A percentile compares a stretch with the other conserved stretches of the same genome.
Conservation (phyloP, 2,888 invertebrate species). For the Andrena haemorrhoa region DNA sequence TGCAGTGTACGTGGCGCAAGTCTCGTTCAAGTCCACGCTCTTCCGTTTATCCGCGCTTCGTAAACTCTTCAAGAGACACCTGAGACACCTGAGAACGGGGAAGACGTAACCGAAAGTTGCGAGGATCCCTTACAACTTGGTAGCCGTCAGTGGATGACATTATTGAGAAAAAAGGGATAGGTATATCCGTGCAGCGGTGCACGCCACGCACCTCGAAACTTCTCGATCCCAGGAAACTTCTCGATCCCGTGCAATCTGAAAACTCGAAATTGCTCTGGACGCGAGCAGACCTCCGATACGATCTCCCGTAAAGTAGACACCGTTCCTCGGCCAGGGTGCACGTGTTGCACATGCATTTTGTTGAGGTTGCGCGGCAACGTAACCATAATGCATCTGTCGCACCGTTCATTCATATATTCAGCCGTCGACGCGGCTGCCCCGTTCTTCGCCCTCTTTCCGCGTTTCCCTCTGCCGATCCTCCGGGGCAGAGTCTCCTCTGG, state of each 20-base stretch:
- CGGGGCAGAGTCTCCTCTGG: neutral
- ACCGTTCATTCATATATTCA: constrained; percentile 57
- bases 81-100: no score
- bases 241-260: neutral
- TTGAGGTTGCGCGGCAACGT: constrained; percentile 2
- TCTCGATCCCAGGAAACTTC: no score
- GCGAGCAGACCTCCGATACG: neutral
- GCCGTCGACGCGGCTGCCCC: constrained; percentile 40
- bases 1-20: no score
- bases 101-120: no score
- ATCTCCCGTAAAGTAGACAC: neutral
- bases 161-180: no score
- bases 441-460: constrained; percentile 23
- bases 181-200: no score
- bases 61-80: no score
- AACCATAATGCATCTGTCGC: constrained; percentile 37
- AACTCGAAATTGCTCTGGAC: neutral
- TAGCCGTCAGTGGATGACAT: no score
- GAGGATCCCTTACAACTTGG: no score
- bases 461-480: neutral
- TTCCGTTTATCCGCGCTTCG: no score
- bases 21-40: no score
- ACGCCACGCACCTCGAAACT: no score
- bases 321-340: constrained; percentile 8
- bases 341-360: constrained; percentile 32